Evolutionary conservation across 2,113 vertebrate species (phyloP), one percentile per base, ranked within the genome.

Genomic region (Periophthalmus modestus): DNA sequence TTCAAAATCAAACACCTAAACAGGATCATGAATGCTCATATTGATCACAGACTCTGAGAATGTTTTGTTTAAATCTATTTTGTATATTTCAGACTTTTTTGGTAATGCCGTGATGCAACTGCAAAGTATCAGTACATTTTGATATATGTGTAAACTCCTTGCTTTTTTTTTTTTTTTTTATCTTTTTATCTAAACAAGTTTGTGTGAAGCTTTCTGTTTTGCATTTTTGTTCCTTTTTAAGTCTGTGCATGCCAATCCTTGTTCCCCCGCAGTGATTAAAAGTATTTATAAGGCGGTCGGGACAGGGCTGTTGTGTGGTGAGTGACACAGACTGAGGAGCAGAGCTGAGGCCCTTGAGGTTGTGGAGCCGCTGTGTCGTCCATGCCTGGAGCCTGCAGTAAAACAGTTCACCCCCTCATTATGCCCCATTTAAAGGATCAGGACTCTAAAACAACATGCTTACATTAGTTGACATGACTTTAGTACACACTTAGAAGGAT

Each of bases 371-470:
- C 73, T 78, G 77, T 88, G 82, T 85, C 82, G 33, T 83, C 81
- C 46, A 18, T 83, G 84, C 69, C 78, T 87, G 83, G 76, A 88
- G 91, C 79, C 88, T 81, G 73, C 81, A 78, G 86, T 88, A 83
- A 88, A 90, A 88, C 84, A 86, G 84, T 82, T 75, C 85, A 84
- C 82, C 83, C 85, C 75, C 78, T 87, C 80, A 91, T 89, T 78
- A 79, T 83, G 81, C 82, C 66, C 79, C 78, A 82, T 89, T 88
- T 83, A 84, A 74, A 86, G 84, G 81, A 81, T 82, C 78, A 82
- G 73, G 73, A 68, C 70, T 77, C 80, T 87, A 82, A 90, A 89
- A 89, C 83, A 87, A 87, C 88, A 81, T 78, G 87, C 84, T 82
- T 75, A 67, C 79, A 74, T 78, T 76, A 83, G 72, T 90, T 87